Conservation (phyloP, 2,113 vertebrate species). For the Engystomops pustulosus region DNA sequence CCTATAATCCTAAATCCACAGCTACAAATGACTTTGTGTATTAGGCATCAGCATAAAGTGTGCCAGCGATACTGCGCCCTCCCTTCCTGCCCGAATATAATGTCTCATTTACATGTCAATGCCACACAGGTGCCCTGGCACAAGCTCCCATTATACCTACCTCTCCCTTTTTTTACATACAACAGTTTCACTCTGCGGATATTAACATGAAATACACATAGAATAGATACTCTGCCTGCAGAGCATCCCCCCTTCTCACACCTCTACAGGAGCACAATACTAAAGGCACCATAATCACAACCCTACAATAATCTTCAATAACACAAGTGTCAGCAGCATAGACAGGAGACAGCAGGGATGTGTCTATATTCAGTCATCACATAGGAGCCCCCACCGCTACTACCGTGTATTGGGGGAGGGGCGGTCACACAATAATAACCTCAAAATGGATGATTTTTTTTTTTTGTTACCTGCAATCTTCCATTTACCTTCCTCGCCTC, state of each 20-base stretch:
- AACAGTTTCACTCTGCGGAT: neutral
- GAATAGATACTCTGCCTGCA: neutral
- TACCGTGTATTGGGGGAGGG: conserved; percentile 1
- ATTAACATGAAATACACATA: neutral
- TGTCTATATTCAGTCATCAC: neutral
- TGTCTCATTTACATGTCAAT: neutral
- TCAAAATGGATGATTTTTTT: neutral
- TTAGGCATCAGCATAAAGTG: neutral
- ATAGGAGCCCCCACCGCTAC: neutral
- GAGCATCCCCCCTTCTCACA: neutral
- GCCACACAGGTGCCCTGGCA: neutral
- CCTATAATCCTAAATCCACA: neutral
- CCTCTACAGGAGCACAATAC: neutral
- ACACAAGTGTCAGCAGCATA: neutral
- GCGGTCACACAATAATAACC: neutral
- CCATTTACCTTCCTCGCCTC: neutral
- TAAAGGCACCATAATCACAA: neutral
- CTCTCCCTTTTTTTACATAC: neutral
- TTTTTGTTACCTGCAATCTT: neutral
- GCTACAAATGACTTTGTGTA: neutral
- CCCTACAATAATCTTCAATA: no score
- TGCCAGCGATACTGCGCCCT: neutral
- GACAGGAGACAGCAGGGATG: neutral
- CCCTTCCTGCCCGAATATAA: neutral
- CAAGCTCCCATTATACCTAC: neutral